These are phyloP conservation scores for Zoanthus gigantus DNA, from an alignment of 92 coral and sea anemone genomes.

Conservation along the genomic window DNA sequence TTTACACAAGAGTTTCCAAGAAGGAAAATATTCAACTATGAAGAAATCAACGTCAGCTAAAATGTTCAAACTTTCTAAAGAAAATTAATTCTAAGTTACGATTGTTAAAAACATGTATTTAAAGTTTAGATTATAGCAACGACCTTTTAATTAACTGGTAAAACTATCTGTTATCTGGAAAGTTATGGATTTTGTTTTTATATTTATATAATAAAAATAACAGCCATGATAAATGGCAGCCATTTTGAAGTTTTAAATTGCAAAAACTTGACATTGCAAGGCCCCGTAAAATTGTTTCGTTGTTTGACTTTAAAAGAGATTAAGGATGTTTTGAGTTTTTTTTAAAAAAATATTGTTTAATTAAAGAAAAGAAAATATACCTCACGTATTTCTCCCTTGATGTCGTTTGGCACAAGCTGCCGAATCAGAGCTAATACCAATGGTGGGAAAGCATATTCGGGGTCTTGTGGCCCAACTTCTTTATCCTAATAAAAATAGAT, in stretches of 20 bases:
- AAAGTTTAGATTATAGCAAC: no score
- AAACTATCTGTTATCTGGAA: background rate
- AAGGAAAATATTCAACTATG: no score
- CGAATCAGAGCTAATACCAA: constrained; percentile 44
- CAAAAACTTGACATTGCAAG: background rate
- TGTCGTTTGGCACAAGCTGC: constrained; percentile 56
- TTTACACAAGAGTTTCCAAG: no score
- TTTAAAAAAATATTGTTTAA: background rate
- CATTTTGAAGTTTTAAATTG: background rate
- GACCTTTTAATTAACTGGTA: background rate
- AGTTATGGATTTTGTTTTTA: background rate
- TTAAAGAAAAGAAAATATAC: constrained; percentile 28
- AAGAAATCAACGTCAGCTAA: no score
- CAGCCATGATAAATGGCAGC: background rate
- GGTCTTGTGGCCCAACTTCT: constrained; percentile 57
- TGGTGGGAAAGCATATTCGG: constrained; percentile 51
- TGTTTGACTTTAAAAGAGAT: constrained; percentile 7
- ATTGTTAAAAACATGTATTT: no score
- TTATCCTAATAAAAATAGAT: constrained; percentile 31
- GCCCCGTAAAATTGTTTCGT: background rate
- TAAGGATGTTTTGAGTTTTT: background rate
- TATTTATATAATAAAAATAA: background rate
- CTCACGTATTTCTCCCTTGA: constrained; percentile 63
- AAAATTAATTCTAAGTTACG: no score
- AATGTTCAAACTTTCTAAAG: no score